A percentile compares a stretch with the other conserved stretches of the same genome.
Evolutionary conservation across 2,113 vertebrate genomes (phyloP).

Genomic region (Aphelocoma coerulescens): DNA sequence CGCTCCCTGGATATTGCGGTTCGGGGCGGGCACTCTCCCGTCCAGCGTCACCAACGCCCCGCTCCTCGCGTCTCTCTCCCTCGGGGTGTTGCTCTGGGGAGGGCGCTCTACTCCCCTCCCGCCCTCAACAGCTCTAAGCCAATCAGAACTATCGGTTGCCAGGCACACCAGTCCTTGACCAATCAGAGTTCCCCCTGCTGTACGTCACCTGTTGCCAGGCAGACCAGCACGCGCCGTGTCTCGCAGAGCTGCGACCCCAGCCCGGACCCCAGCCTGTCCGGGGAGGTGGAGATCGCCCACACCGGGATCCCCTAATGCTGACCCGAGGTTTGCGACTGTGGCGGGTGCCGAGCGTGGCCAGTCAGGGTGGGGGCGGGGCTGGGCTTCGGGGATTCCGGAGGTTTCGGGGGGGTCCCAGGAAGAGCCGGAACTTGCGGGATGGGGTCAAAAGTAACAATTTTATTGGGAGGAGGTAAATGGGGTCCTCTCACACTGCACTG

Average conservation of each 20-base stretch:
- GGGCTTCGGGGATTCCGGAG: background rate
- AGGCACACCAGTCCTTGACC: background rate
- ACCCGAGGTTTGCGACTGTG: background rate
- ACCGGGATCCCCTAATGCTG: no score
- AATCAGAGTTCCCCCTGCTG: fast-evolving
- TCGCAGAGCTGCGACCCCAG: background rate
- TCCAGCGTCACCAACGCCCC: background rate
- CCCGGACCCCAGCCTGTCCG: background rate
- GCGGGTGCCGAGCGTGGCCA: background rate
- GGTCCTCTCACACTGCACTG: background rate
- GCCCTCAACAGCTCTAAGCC: background rate
- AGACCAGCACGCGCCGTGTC: fast-evolving
- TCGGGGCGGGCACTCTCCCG: background rate
- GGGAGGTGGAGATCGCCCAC: background rate
- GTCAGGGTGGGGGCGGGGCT: no score
- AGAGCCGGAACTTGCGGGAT: background rate
- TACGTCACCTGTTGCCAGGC: background rate
- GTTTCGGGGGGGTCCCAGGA: background rate
- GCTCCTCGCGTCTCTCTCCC: no score
- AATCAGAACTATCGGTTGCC: background rate
- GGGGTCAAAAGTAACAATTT: background rate
- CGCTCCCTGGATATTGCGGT: no score
- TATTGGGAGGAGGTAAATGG: background rate
- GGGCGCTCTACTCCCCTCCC: no score
- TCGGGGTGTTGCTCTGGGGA: no score